Percentiles rank a stretch among this genome's conserved stretches.
These are phyloP conservation scores for Corapipo altera DNA, from an alignment of 2,113 vertebrate species.

Conservation along the genomic window DNA sequence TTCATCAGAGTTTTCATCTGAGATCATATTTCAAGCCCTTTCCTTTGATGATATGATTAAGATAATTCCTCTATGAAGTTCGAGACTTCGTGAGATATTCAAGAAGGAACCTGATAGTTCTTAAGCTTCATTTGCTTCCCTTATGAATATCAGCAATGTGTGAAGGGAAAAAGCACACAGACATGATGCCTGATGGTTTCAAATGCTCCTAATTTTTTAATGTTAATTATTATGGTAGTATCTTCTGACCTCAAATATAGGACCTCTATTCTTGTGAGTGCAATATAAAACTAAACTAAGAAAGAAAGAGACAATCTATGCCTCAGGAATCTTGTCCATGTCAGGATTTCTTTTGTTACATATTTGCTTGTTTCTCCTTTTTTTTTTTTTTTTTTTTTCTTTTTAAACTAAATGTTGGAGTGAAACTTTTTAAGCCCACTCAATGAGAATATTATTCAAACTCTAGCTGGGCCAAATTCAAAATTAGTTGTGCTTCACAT, in stretches of 20 bases:
- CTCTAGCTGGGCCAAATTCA: not conserved
- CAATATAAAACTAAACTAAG: not conserved
- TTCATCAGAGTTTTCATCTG: slow-evolving; percentile 59
- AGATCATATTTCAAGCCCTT: slow-evolving; percentile 73
- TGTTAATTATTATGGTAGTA: not conserved
- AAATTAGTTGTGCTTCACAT: not conserved
- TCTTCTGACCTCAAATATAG: not conserved
- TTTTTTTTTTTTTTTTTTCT: not conserved
- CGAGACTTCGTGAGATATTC: slow-evolving; percentile 26
- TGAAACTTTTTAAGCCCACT: not conserved
- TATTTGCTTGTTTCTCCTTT: not conserved
- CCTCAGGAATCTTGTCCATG: not conserved
- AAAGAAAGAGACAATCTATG: not conserved
- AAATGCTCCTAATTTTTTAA: slow-evolving; percentile 51
- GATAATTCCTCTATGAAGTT: slow-evolving; percentile 77
- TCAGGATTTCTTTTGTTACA: not conserved
- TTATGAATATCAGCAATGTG: not conserved
- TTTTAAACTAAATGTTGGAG: not conserved
- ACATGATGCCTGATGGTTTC: slow-evolving; percentile 27
- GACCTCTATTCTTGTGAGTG: not conserved
- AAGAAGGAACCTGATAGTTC: slow-evolving; percentile 65
- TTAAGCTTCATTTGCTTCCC: slow-evolving; percentile 29
- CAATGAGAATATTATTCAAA: not conserved
- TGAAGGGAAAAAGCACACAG: not conserved
- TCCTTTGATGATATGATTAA: slow-evolving; percentile 74